phyloP scores from a whole-genome alignment of 2,888 invertebrate genomes.

The Athripsodes cinereus region DNA sequence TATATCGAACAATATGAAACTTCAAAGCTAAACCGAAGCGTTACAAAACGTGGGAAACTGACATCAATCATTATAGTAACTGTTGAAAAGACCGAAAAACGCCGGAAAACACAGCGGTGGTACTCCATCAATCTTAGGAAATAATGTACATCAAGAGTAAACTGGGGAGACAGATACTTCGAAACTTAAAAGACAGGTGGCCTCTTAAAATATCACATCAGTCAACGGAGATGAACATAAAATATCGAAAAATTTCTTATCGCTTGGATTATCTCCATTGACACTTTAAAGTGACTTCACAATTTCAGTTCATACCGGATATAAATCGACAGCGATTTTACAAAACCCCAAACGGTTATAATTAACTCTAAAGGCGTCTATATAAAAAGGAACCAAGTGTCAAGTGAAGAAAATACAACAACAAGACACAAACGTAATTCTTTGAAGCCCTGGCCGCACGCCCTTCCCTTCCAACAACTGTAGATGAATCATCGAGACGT shows the following conservation, averaged over 20 bases:
- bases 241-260: background rate
- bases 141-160: background rate
- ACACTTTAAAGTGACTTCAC: background rate
- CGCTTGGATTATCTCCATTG: background rate
- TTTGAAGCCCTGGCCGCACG: background rate
- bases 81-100: background rate
- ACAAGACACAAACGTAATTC: background rate
- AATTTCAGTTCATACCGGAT: background rate
- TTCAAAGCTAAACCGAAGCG: too few species aligned
- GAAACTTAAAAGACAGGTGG: background rate
- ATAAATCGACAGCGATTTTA: background rate
- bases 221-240: background rate
- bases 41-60: background rate
- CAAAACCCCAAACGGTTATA: too few species aligned
- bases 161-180: background rate
- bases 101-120: background rate
- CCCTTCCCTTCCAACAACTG: background rate
- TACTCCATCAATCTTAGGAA: background rate
- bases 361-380: too few species aligned
- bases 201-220: background rate
- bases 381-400: background rate
- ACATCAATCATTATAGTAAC: background rate
- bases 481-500: background rate
- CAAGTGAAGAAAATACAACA: background rate
- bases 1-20: too few species aligned